Evolutionary conservation across 2,888 invertebrate genomes (phyloP).

Genomic region (Sinopyrophorus schimmeli): DNA sequence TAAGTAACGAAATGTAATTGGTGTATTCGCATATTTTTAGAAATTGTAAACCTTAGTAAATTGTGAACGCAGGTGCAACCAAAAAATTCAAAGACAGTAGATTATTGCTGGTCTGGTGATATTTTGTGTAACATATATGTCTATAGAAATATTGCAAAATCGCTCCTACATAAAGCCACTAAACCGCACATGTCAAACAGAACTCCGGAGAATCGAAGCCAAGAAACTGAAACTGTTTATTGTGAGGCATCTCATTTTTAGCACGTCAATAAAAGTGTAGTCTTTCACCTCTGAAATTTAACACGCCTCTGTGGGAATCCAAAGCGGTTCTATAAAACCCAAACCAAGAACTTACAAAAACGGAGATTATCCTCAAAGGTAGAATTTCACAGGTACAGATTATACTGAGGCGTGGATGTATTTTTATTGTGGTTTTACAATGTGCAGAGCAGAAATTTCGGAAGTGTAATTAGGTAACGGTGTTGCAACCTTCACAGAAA

Average conservation of each 20-base stretch:
- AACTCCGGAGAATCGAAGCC: conserved; percentile 22
- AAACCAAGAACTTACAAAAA: background rate
- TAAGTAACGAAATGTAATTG: no score
- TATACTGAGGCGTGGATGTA: background rate
- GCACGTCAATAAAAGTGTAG: conserved; percentile 27
- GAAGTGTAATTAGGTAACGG: no score
- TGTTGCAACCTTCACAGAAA: no score
- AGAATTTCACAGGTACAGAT: no score
- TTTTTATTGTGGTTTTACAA: background rate
- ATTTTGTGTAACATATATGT: no score
- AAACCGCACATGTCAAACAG: conserved; percentile 28
- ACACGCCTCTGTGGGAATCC: conserved; percentile 21
- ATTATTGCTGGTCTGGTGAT: no score
- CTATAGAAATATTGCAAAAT: conserved; percentile 2
- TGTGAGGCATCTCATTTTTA: conserved; percentile 22
- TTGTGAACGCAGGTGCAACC: no score
- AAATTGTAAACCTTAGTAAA: no score
- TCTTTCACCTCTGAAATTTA: conserved; percentile 23
- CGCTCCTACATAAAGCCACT: conserved; percentile 14
- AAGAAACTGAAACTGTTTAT: conserved; percentile 24
- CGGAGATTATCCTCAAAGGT: conserved; percentile 4
- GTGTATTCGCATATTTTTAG: no score
- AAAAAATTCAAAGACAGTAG: no score
- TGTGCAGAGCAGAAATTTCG: conserved; percentile 3
- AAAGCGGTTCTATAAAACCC: background rate